Evolutionary conservation across 2,888 invertebrate genomes (phyloP), one percentile per base, ranked within the genome.

Genomic region (Stenchaetothrips biformis): DNA sequence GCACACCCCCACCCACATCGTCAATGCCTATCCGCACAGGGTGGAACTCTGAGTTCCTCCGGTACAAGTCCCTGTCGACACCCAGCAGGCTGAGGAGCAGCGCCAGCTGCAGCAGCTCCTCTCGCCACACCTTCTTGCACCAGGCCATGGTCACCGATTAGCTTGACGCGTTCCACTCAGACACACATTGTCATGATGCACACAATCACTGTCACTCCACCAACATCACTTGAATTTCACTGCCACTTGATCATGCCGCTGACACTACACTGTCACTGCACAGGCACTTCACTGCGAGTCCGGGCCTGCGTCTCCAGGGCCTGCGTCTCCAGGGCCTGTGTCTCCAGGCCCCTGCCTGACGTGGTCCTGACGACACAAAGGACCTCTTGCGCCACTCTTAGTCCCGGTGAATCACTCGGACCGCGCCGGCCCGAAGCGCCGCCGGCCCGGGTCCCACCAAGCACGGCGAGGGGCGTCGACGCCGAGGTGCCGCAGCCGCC

Each of bases 91-190:
- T 93, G 84, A 96, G 88, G 83, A 96, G 90, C 86, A 97, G 87
- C 83, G 96, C 93, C 84, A 95, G 88, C 86, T 95, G 92, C 83
- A 96, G 87, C 85, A 95, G 88, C 88, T 95, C 95, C 86, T 94
- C 94, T 79, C 93, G 91, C 85, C 94, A 94, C 78, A 94, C 88
- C 87, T 95, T 95, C 88, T 95, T 95, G 67, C 25, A 74, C 67
- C 67, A 74, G 7, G 11, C 67, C 67, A 74, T 74, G 11, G 21
- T 74, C 25, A 18, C 59, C 13, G 11, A 13, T 16, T 59, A 18
- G 59, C 18, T 59, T 13, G 6, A 13, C 8, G 18, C 59, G 18
- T 4, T 53, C 4, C 53, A 53, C 53, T 18, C 6, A 18, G 11
- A 18, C 4, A 59, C 18, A 16, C 59, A 59, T 18, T 18, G 59